phyloP scores from a whole-genome alignment of 1,140 invertebrate species.

The Globodera rostochiensis region DNA sequence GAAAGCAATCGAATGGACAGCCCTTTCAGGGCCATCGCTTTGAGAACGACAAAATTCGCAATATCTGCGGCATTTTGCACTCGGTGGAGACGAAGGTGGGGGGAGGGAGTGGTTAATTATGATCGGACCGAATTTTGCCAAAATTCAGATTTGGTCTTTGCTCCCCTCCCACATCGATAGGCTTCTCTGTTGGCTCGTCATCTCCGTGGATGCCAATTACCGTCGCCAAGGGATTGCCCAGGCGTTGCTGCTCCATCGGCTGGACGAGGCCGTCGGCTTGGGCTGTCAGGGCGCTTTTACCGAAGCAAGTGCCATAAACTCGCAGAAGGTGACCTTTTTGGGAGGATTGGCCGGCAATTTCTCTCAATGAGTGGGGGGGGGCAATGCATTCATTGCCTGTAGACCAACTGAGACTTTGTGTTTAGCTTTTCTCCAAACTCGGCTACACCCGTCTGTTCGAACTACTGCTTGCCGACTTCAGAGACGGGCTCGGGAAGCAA shows the following conservation, averaged over 20 bases:
- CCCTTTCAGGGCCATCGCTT: not conserved
- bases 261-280: slow-evolving; percentile 38
- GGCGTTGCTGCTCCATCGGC: slow-evolving; percentile 35
- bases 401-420: not conserved
- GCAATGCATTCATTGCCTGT: not conserved
- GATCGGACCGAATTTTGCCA: not conserved
- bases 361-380: too few species aligned
- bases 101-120: not conserved
- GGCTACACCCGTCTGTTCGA: slow-evolving; percentile 45
- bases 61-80: slow-evolving; percentile 34
- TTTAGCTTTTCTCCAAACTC: slow-evolving; percentile 44
- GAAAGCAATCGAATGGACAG: slow-evolving; percentile 10
- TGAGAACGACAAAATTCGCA: slow-evolving; percentile 25
- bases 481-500: slow-evolving; percentile 40
- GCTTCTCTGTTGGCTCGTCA: slow-evolving; percentile 32
- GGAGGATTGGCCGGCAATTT: not conserved
- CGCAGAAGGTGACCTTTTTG: slow-evolving; percentile 34
- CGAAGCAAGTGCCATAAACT: slow-evolving; percentile 48
- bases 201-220: slow-evolving; percentile 39
- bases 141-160: slow-evolving; percentile 42
- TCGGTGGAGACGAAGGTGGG: slow-evolving; percentile 26
- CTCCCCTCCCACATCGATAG: slow-evolving; percentile 35
- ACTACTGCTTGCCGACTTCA: slow-evolving; percentile 38
- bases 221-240: slow-evolving; percentile 39
- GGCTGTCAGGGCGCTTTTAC: slow-evolving; percentile 50